Base-by-base conservation (phyloP, 2,797 vertebrate species). In the Melanotaenia trifasciata region DNA sequence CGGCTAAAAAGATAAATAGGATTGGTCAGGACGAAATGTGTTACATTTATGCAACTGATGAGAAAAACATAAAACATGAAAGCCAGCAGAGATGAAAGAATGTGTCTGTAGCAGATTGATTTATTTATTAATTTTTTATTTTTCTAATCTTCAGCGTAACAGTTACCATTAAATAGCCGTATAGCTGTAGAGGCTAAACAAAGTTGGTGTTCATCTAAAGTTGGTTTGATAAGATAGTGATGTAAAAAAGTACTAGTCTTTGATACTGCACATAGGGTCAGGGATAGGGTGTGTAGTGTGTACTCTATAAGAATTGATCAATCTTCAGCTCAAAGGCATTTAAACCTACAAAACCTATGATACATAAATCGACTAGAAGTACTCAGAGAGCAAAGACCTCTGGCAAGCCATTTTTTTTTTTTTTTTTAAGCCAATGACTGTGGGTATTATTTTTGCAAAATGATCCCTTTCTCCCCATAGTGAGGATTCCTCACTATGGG, bases 1-100 rank as follows among this genome's bases (percentile, higher is more conserved):
- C 97, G 91, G 94, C 91, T 94, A 18, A 14, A 81, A 70, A 18
- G 57, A 76, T 13, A 3, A 61, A 8, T 59, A 0, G 16, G 14
- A 33, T 56, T 10, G 47, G 57, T 58, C 58, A 45, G 12, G 22
- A 47, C 40, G 12, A 47, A 9, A 72, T 18, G 5, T 16, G 9
- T 16, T 20, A 5, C 47, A 24, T 24, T 40, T 20, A 59, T 14
- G 1, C 2, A 45, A 54, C 14, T 3, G 47, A 66, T 45, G 3
- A 26, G 22, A 60, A 10, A 10, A 64, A 66, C 60, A 43, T 30
- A 38, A 5, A 70, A 64, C 1, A 45, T 20, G 13, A 50, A 47
- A 47, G 35, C 3, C 28, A 35, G 1, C 22, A 20, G 13, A 38
- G 3, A 20, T 40, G 14, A 3, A 58, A 64, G 74, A 40, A 13